Evolutionary conservation across 2,888 invertebrate genomes (phyloP), one percentile per base, ranked within the genome.

Genomic region (Heliothis peltigera): DNA sequence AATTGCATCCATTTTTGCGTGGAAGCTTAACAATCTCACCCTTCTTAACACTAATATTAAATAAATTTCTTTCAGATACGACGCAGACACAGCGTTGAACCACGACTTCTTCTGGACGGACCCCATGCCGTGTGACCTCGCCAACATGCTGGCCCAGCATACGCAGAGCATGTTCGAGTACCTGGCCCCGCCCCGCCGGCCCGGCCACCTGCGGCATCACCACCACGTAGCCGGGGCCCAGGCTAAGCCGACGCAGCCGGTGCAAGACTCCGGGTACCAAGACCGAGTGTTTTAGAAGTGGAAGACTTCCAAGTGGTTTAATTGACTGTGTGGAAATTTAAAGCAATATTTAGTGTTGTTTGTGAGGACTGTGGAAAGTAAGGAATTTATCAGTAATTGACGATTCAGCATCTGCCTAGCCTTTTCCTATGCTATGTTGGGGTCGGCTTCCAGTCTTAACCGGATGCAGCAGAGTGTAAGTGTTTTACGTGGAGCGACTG

Each of bases 101-200:
- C 99, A 99, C 87, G 98, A 99, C 88, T 99, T 99, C 95, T 99
- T 99, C 95, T 99, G 99, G 98, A 98, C 98, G 5, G 98, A 99
- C 89, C 99, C 99, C 0, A 98, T 98, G 97, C 99, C 99, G 0
- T 97, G 97, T 85, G 98, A 98, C 87, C 94, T 98, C 39, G 97
- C 97, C 57, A 98, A 98, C 93, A 99, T 99, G 98, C 92, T 99
- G 74, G 98, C 98, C 0, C 98, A 98, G 83, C 95, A 97, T 96
- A 72, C 98, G 96, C 96, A 96, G 85, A 98, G 98, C 90, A 99
- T 99, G 99, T 99, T 99, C 89, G 99, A 99, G 89, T 99, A 98
- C 90, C 93, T 99, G 69, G 94, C 94, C 3, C 94, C 94, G 0
- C 94, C 94, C 96, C 98, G 70, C 96, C 97, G 72, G 96, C 98